A percentile compares a stretch with the other conserved stretches of the same genome.
These are phyloP conservation scores for Drosophila anomelani DNA, from an alignment of 2,888 invertebrate species.

Conservation along the genomic window DNA sequence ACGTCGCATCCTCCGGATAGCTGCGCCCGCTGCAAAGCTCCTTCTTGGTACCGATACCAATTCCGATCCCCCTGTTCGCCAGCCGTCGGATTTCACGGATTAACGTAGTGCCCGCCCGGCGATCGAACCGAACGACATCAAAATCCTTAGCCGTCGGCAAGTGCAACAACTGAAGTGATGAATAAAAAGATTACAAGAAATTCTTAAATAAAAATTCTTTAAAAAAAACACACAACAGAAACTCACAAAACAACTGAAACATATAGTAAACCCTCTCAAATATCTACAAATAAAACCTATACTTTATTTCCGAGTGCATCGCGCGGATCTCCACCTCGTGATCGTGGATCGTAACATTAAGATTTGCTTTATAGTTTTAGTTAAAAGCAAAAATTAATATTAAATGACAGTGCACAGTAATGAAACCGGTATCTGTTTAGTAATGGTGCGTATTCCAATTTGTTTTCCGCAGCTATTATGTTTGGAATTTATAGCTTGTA, in stretches of 20 bases:
- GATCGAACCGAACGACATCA: conserved; percentile 21
- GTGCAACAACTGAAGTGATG: conserved; percentile 17
- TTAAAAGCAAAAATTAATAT: conserved; percentile 71
- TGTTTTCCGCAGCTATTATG: conserved; percentile 8
- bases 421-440: conserved; percentile 84
- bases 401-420: conserved; percentile 84
- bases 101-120: conserved; percentile 19
- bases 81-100: conserved; percentile 32
- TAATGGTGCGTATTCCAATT: conserved; percentile 81
- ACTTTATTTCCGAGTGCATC: conserved; percentile 17
- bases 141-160: conserved; percentile 62
- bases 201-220: no score
- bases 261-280: background rate
- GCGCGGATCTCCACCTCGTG: conserved; percentile 5
- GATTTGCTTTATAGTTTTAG: conserved; percentile 65
- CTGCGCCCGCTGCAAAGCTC: conserved; percentile 29
- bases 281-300: background rate
- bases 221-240: background rate
- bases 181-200: background rate
- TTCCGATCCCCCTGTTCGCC: conserved; percentile 2
- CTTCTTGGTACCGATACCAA: conserved; percentile 3
- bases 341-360: conserved; percentile 40
- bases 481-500: conserved; percentile 12
- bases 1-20: conserved; percentile 66
- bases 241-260: conserved; percentile 1